Evolutionary conservation across 2,888 invertebrate species (phyloP), one percentile per base, ranked within the genome.

Genomic region (Plemyria rubiginata): DNA sequence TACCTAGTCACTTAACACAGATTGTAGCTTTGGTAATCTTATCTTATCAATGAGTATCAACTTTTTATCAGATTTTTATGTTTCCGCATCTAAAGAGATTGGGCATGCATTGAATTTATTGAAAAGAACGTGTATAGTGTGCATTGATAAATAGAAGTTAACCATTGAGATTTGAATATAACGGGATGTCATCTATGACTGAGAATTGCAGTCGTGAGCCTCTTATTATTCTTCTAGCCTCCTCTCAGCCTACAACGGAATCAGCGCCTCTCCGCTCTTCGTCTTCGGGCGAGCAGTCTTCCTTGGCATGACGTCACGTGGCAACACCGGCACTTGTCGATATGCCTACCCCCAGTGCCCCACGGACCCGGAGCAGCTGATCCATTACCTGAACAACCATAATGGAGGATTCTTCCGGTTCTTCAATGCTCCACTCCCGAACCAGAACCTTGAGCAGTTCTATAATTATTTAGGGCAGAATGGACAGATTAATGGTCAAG

Each of bases 361-460:
- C 0, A 94, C 93, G 52, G 95, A 96, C 79, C 94, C 96, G 36
- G 95, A 95, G 70, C 94, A 95, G 71, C 93, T 97, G 9, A 94
- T 97, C 41, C 92, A 95, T 80, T 97, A 97, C 81, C 89, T 97
- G 54, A 97, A 97, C 87, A 97, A 97, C 84, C 95, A 97, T 79
- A 96, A 97, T 60, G 97, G 97, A 45, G 97, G 97, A 0, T 96
- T 97, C 85, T 97, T 97, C 80, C 93, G 96, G 66, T 96, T 96
- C 80, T 97, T 97, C 78, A 95, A 94, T 67, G 56, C 50, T 49
- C 53, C 89, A 74, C 56, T 73, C 7, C 70, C 76, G 8, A 70
- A 74, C 15, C 88, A 87, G 41, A 84, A 86, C 55, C 54, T 91
- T 0, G 80, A 90, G 52, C 90, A 92, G 64, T 88, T 91, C 54